Evolutionary conservation across 2,113 vertebrate genomes (phyloP).

Genomic region (Hemiscyllium ocellatum): DNA sequence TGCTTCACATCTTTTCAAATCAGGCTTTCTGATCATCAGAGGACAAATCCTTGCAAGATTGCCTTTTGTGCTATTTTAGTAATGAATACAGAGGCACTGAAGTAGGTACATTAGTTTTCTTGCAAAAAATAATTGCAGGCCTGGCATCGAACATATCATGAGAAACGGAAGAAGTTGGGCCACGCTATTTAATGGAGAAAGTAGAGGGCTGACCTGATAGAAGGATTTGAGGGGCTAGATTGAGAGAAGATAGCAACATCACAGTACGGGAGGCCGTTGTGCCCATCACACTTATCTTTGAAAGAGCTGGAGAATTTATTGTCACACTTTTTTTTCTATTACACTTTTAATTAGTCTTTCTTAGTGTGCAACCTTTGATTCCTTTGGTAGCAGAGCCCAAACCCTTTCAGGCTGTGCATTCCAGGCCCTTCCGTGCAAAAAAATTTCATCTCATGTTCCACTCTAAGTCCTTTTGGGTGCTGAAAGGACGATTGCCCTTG

Average conservation of each 20-base stretch:
- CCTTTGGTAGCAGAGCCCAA: not conserved
- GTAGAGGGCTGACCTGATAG: not conserved
- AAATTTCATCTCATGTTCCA: no score
- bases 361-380: not conserved
- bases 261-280: no score
- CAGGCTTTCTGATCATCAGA: not conserved
- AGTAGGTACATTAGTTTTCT: not conserved
- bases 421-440: no score
- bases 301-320: no score
- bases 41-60: not conserved
- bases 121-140: not conserved
- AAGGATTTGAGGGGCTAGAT: not conserved
- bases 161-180: no score
- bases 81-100: not conserved
- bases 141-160: not conserved
- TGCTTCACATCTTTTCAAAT: not conserved
- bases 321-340: no score
- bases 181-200: not conserved
- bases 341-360: not conserved
- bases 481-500: no score
- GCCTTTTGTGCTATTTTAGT: not conserved
- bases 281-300: no score
- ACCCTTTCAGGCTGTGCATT: no score
- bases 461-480: no score
- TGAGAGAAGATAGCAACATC: no score